phyloP scores from a whole-genome alignment of 92 coral and sea anemone genomes.

The Ricordea florida region DNA sequence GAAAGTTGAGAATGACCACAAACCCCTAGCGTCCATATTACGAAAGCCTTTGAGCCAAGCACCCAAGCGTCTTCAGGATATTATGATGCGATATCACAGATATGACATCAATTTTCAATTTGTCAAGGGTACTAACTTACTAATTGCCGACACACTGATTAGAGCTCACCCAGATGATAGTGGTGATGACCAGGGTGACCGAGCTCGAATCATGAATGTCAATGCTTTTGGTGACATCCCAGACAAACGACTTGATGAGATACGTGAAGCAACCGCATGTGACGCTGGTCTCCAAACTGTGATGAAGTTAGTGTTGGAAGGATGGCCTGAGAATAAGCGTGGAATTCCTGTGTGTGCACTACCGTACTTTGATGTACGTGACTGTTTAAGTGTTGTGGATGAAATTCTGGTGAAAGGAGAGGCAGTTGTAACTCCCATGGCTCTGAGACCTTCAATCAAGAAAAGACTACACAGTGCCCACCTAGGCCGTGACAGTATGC shows the following conservation, averaged over 20 bases:
- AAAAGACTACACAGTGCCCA: slow-evolving; percentile 40
- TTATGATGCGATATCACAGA: too few relatives aligned
- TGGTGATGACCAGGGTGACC: too few relatives aligned
- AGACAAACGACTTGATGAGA: slow-evolving; percentile 36
- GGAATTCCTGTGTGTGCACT: slow-evolving; percentile 12
- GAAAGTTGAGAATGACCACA: slow-evolving; percentile 36
- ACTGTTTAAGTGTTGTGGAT: slow-evolving; percentile 24
- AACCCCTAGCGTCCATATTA: slow-evolving; percentile 40
- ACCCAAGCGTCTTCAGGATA: slow-evolving; percentile 57
- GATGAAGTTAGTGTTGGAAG: background rate
- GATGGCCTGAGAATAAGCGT: slow-evolving; percentile 50
- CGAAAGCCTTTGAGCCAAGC: slow-evolving; percentile 43
- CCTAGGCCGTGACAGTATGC: slow-evolving; percentile 25
- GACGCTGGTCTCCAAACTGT: slow-evolving; percentile 28
- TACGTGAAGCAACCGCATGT: slow-evolving; percentile 42
- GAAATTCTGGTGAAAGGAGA: slow-evolving; percentile 34
- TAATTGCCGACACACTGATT: slow-evolving; percentile 57
- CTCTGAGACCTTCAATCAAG: slow-evolving; percentile 21
- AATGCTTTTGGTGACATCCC: slow-evolving; percentile 25
- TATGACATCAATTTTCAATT: slow-evolving; percentile 48
- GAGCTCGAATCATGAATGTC: slow-evolving; percentile 31
- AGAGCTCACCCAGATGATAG: slow-evolving; percentile 49
- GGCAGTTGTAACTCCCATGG: slow-evolving; percentile 26
- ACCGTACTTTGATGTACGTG: slow-evolving; percentile 48
- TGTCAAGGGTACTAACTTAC: slow-evolving; percentile 27